Evolutionary conservation across 2,888 invertebrate genomes (phyloP).

Genomic region (Plebejus anna): DNA sequence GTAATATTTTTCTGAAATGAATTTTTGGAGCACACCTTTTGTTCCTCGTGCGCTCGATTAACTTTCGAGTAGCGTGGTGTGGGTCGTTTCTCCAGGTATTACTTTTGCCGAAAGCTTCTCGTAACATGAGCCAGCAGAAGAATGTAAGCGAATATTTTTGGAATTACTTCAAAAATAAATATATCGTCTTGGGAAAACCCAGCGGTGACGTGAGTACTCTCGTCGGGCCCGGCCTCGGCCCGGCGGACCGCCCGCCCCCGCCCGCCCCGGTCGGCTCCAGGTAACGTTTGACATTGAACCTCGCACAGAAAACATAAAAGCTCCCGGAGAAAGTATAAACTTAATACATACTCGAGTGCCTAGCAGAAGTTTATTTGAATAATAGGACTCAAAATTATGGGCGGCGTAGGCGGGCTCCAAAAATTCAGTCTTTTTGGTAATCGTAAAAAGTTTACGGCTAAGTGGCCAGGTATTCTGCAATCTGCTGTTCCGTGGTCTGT

Average conservation of each 20-base stretch:
- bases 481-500: background rate
- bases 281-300: background rate
- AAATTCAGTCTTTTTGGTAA: background rate
- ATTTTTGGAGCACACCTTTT: background rate
- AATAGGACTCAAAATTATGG: background rate
- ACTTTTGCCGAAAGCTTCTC: background rate
- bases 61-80: background rate
- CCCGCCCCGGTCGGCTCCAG: background rate
- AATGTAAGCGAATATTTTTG: background rate
- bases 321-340: background rate
- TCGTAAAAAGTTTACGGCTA: background rate
- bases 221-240: background rate
- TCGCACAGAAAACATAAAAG: background rate
- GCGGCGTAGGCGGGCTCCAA: background rate
- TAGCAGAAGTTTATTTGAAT: background rate
- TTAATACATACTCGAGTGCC: background rate
- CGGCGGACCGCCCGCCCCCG: background rate
- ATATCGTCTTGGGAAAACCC: background rate
- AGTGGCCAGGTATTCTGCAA: background rate
- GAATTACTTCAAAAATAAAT: background rate
- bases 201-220: background rate
- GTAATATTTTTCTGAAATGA: background rate
- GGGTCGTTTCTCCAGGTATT: background rate
- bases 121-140: background rate
- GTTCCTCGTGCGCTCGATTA: background rate